Evolutionary conservation across 2,888 invertebrate species (phyloP).

Genomic region (Amiota minor): DNA sequence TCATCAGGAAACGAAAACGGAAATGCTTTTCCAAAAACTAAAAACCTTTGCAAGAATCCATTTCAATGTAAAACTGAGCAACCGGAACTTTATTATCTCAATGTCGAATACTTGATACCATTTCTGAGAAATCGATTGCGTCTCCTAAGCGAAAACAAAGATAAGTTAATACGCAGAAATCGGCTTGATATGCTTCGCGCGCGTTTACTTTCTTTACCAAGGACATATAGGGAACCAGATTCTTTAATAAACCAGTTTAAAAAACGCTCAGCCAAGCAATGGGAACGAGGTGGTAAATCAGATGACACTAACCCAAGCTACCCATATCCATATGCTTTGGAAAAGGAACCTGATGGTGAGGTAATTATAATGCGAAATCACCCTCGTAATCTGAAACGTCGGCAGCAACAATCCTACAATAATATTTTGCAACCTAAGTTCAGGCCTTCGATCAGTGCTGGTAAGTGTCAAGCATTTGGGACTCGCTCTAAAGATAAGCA

Average conservation of each 20-base stretch:
- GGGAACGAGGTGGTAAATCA: slow-evolving; percentile 28
- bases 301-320: slow-evolving; percentile 31
- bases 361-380: slow-evolving; percentile 32
- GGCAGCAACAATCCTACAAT: slow-evolving; percentile 37
- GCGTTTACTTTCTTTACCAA: too few species aligned
- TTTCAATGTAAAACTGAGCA: slow-evolving; percentile 13
- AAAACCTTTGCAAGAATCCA: slow-evolving; percentile 47
- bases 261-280: slow-evolving; percentile 33
- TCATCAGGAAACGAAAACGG: slow-evolving; percentile 42
- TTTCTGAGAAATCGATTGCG: slow-evolving; percentile 33
- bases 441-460: slow-evolving; percentile 71
- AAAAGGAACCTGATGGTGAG: not conserved
- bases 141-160: slow-evolving; percentile 32
- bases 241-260: slow-evolving; percentile 31
- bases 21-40: slow-evolving; percentile 53
- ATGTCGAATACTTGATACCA: slow-evolving; percentile 44
- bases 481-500: slow-evolving; percentile 34
- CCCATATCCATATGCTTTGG: slow-evolving; percentile 33
- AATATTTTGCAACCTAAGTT: slow-evolving; percentile 42
- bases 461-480: slow-evolving; percentile 54
- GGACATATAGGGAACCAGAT: slow-evolving; percentile 5
- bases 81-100: slow-evolving; percentile 40
- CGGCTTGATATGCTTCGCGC: slow-evolving; percentile 12
- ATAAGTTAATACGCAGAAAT: slow-evolving; percentile 15
- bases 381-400: slow-evolving; percentile 54